These are phyloP conservation scores for Himalopsyche tibetana DNA, from an alignment of 2,888 invertebrate genomes.

Conservation along the genomic window DNA sequence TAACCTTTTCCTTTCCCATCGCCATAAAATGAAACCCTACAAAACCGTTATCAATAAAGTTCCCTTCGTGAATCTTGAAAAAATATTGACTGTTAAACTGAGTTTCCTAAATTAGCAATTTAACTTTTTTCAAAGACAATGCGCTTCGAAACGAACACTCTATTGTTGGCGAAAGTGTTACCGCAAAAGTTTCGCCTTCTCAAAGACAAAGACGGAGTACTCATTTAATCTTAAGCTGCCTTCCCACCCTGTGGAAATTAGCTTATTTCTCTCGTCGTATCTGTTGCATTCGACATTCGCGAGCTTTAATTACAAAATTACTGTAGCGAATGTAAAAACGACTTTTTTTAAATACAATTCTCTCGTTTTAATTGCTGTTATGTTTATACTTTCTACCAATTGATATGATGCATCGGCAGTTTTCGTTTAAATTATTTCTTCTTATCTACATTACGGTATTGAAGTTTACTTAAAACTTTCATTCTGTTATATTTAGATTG, in stretches of 20 bases:
- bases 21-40: not conserved
- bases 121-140: conserved; percentile 57
- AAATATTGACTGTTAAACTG: conserved; percentile 35
- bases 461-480: too few relatives aligned
- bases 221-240: not conserved
- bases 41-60: not conserved
- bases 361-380: too few relatives aligned
- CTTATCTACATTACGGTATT: too few relatives aligned
- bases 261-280: conserved; percentile 2
- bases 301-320: conserved; percentile 19
- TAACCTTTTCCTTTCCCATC: not conserved
- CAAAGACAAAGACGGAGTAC: not conserved
- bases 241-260: not conserved
- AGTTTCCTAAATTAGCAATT: conserved; percentile 56
- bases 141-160: conserved; percentile 44
- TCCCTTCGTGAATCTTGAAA: conserved; percentile 29
- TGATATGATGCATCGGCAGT: too few relatives aligned
- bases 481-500: too few relatives aligned
- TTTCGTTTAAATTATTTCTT: too few relatives aligned
- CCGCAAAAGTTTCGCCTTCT: conserved; percentile 5
- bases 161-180: conserved; percentile 28
- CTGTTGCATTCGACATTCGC: not conserved
- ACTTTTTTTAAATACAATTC: too few relatives aligned
- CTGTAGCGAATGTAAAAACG: not conserved
- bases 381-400: too few relatives aligned